Conservation (phyloP, 2,888 invertebrate genomes). For the Drosophila algonquin region DNA sequence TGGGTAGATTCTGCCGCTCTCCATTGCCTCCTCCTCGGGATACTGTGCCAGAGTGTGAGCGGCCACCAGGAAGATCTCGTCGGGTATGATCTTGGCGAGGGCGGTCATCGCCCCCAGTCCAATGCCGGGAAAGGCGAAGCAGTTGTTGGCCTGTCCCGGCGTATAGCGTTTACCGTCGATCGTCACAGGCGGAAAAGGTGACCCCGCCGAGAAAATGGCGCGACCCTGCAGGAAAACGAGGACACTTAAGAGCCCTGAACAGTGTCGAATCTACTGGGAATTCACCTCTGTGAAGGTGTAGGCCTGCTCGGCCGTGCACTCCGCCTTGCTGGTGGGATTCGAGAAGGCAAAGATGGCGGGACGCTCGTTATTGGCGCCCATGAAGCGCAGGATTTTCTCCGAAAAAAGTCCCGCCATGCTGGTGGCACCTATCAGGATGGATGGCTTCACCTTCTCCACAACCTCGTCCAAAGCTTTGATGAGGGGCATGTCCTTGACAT, state of each 20-base stretch:
- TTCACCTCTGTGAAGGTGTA: constrained; percentile 57
- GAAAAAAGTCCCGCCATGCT: constrained; percentile 53
- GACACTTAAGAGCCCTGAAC: not conserved
- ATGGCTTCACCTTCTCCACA: constrained; percentile 58
- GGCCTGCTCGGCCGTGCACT: constrained; percentile 69
- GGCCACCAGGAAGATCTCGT: constrained; percentile 49
- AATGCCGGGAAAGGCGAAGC: constrained; percentile 64
- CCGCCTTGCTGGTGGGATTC: constrained; percentile 65
- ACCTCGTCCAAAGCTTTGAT: constrained; percentile 8
- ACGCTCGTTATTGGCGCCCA: constrained; percentile 48
- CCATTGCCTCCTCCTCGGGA: constrained; percentile 1
- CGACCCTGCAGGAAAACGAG: constrained; percentile 51
- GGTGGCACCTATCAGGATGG: constrained; percentile 59
- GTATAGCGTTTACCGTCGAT: constrained; percentile 54
- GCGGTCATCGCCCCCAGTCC: constrained; percentile 41
- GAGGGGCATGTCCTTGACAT: constrained; percentile 38
- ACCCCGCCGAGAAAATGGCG: constrained; percentile 59
- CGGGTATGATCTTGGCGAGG: constrained; percentile 36
- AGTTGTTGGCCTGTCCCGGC: constrained; percentile 64
- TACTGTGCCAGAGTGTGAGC: constrained; percentile 54
- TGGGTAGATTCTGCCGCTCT: constrained; percentile 46
- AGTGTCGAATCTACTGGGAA: not conserved
- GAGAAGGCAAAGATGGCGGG: constrained; percentile 66
- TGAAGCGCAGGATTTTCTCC: constrained; percentile 46
- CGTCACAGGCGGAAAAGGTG: constrained; percentile 65